Percentiles rank a stretch among this genome's conserved stretches.
Evolutionary conservation across 2,113 vertebrate species (phyloP).

Genomic region (Carettochelys insculpta): DNA sequence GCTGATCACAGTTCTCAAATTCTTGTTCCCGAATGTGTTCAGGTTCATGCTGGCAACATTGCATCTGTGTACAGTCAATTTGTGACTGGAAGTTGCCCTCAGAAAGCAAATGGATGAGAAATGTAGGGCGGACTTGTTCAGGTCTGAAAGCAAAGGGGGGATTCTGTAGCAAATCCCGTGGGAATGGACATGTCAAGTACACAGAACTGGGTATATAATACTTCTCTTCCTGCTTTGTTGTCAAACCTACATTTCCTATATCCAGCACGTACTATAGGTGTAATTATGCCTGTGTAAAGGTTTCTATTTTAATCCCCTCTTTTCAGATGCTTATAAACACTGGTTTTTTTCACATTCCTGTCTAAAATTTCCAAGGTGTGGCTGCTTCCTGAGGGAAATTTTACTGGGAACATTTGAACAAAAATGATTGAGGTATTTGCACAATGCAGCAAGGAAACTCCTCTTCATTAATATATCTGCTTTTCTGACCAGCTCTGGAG

Average conservation of each 20-base stretch:
- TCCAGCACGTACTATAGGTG: background rate
- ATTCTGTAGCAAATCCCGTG: background rate
- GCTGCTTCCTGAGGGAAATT: background rate
- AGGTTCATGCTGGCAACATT: background rate
- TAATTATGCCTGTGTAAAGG: slow-evolving; percentile 8
- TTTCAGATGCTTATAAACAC: background rate
- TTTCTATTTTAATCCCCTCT: background rate
- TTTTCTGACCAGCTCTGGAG: background rate
- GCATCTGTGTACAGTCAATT: background rate
- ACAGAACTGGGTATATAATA: background rate
- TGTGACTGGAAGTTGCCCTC: fast-evolving
- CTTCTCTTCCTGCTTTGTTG: background rate
- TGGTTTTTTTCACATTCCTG: background rate
- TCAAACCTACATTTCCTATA: background rate
- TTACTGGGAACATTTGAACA: background rate
- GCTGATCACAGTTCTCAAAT: background rate
- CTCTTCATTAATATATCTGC: background rate
- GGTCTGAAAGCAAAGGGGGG: background rate
- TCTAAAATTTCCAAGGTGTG: background rate
- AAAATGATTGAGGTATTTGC: background rate
- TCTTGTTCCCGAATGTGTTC: background rate
- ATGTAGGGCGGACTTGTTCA: background rate
- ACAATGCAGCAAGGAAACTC: background rate
- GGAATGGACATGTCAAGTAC: background rate
- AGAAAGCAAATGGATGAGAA: background rate